These are phyloP conservation scores for Bufo gargarizans DNA, from an alignment of 2,113 vertebrate species.

Conservation along the genomic window DNA sequence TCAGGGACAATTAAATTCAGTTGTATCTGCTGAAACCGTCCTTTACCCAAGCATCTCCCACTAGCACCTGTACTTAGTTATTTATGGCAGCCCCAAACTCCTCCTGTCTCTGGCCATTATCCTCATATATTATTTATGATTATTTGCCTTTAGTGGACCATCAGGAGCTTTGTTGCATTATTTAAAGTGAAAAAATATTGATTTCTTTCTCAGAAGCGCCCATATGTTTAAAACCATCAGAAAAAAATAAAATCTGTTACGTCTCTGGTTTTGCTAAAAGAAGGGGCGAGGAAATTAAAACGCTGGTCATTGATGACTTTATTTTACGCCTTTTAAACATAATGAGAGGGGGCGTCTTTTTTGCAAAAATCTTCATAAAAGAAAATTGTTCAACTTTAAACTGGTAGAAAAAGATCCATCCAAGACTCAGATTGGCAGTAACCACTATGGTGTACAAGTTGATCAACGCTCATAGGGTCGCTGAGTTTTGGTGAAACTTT, in stretches of 20 bases:
- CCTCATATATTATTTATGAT: constrained; percentile 55
- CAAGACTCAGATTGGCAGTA: too few species aligned
- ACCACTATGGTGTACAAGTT: too few species aligned
- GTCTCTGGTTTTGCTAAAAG: background rate
- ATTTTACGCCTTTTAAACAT: background rate
- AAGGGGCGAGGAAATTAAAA: background rate
- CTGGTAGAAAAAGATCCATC: too few species aligned
- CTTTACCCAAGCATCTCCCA: constrained; percentile 17
- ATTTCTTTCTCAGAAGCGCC: constrained; percentile 18
- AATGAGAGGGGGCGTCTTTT: background rate
- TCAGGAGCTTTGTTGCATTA: constrained; percentile 34
- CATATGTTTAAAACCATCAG: constrained; percentile 24
- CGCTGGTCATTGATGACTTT: background rate
- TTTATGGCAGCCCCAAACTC: constrained; percentile 19
- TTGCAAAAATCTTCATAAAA: background rate
- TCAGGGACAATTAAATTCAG: constrained; percentile 23
- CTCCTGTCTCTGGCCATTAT: constrained; percentile 10
- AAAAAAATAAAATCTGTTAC: constrained; percentile 8
- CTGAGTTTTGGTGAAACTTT: too few species aligned
- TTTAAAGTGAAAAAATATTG: constrained; percentile 51
- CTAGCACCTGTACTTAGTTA: constrained; percentile 1
- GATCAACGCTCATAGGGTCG: too few species aligned
- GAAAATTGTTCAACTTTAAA: too few species aligned
- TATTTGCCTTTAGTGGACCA: constrained; percentile 19
- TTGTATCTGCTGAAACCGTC: background rate